phyloP scores from a whole-genome alignment of 2,888 invertebrate genomes.

The Drosophila leonis region DNA sequence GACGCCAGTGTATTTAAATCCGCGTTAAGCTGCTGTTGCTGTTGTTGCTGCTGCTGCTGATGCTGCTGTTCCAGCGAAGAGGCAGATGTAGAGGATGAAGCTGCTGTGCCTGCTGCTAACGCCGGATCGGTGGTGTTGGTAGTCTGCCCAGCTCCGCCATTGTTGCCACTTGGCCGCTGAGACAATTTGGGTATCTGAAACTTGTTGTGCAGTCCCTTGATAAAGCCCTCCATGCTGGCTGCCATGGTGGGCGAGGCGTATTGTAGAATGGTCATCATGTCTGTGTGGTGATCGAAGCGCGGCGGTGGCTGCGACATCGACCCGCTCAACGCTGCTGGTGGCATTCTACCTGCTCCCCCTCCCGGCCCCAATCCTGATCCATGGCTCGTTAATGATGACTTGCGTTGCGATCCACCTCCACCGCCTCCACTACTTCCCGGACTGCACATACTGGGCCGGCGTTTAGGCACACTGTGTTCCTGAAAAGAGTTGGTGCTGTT shows the following conservation, averaged over 20 bases:
- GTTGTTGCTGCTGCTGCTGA: neutral
- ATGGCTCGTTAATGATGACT: conserved; percentile 24
- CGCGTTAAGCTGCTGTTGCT: conserved; percentile 22
- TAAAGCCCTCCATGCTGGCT: conserved; percentile 90
- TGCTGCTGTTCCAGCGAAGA: conserved; percentile 23
- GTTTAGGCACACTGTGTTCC: conserved; percentile 58
- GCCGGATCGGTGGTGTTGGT: conserved; percentile 39
- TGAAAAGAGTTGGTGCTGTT: conserved; percentile 84
- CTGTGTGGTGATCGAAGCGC: conserved; percentile 82
- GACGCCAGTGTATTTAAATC: conserved; percentile 18
- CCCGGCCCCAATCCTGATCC: conserved; percentile 3
- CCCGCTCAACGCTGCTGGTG: conserved; percentile 60
- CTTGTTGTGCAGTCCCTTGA: conserved; percentile 92
- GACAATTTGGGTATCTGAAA: conserved; percentile 95
- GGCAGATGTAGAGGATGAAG: conserved; percentile 26
- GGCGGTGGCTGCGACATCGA: conserved; percentile 80
- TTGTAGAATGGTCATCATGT: conserved; percentile 87
- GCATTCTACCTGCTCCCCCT: neutral
- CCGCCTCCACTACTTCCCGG: conserved; percentile 40
- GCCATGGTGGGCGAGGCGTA: conserved; percentile 87
- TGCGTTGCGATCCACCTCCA: conserved; percentile 44
- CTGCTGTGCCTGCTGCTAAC: conserved; percentile 7
- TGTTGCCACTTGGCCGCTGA: conserved; percentile 82
- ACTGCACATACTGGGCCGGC: conserved; percentile 69
- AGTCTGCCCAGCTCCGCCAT: conserved; percentile 27